Conservation (phyloP, 2,888 invertebrate species). For the Cephus runcator region DNA sequence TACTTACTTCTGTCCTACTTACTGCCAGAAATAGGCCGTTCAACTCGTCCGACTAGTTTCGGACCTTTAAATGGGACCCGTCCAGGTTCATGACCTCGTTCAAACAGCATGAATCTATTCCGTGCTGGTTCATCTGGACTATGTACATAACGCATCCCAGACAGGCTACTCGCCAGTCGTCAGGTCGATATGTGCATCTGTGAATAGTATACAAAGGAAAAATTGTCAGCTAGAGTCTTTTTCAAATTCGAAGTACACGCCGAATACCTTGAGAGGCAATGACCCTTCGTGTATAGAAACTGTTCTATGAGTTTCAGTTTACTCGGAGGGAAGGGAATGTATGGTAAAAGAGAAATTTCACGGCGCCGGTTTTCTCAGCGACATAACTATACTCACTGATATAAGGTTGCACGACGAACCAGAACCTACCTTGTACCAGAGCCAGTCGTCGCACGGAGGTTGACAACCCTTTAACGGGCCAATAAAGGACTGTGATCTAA, state of each 20-base stretch:
- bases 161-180: background rate
- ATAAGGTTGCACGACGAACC: background rate
- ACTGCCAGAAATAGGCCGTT: conserved; percentile 20
- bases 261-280: background rate
- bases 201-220: background rate
- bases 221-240: background rate
- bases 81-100: conserved; percentile 21
- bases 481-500: conserved; percentile 42
- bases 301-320: background rate
- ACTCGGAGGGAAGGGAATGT: background rate
- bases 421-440: too few species aligned
- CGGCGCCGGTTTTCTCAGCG: background rate
- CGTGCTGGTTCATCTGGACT: background rate
- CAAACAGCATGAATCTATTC: conserved; percentile 16
- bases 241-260: background rate
- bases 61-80: conserved; percentile 21
- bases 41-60: conserved; percentile 19
- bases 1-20: conserved; percentile 16
- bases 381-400: background rate
- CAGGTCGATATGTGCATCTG: background rate
- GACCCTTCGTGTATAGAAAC: background rate
- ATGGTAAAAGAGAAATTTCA: background rate
- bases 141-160: background rate
- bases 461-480: conserved; percentile 39
- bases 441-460: conserved; percentile 18